Percentiles rank a stretch among this genome's conserved stretches.
Conservation (phyloP, 2,797 vertebrate genomes). For the Sebastes alutus region DNA sequence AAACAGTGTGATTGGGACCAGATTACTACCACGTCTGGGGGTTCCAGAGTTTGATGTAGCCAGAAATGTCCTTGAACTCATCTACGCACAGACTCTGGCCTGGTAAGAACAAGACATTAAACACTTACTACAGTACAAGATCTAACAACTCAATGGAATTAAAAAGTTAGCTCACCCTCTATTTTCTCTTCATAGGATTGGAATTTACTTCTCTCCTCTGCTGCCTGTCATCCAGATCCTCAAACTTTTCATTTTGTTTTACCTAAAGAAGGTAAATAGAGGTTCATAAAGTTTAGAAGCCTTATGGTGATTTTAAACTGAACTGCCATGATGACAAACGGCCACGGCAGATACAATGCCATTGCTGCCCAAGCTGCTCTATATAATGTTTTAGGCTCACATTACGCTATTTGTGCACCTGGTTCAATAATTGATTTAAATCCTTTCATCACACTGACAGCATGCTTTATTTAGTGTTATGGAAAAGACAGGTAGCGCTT, state of each 20-base stretch:
- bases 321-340: conserved; percentile 5
- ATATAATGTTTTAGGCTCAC: conserved; percentile 20
- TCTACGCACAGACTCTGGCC: conserved; percentile 93
- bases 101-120: conserved; percentile 81
- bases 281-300: neutral
- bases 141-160: neutral
- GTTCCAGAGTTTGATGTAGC: conserved; percentile 94
- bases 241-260: conserved; percentile 90
- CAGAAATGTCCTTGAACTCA: conserved; percentile 93
- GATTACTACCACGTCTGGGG: conserved; percentile 75
- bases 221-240: conserved; percentile 93
- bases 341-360: conserved; percentile 12
- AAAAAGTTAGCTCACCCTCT: neutral
- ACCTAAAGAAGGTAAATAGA: conserved; percentile 90
- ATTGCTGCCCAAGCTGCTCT: neutral
- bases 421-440: conserved; percentile 65
- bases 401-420: conserved; percentile 57
- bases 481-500: conserved; percentile 19
- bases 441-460: conserved; percentile 26
- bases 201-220: conserved; percentile 94
- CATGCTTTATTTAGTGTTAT: conserved; percentile 17
- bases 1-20: conserved; percentile 88
- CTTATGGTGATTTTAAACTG: conserved; percentile 12
- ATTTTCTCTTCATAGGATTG: conserved; percentile 84
- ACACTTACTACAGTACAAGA: neutral